Evolutionary conservation across 2,888 invertebrate genomes (phyloP), one percentile per base, ranked within the genome.

Genomic region (Drosophila emarginata): DNA sequence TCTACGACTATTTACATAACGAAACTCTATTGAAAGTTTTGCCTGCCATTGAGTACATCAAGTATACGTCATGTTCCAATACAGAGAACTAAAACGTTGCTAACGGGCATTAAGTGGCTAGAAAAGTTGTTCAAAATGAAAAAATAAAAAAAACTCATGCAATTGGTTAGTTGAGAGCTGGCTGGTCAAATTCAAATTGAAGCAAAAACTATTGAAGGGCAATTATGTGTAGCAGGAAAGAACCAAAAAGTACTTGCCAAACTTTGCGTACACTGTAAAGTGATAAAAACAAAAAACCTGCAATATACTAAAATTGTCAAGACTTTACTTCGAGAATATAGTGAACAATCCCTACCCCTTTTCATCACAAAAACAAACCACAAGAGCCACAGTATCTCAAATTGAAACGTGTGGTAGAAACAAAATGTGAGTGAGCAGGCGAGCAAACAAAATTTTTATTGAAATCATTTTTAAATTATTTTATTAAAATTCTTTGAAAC

Each of bases 101-200:
- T 67, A 77, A 72, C 69, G 70, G 79, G 72, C 79, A 76, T 72
- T 78, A 76, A 78, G 77, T 72, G 69, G 56, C 72, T 70, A 64
- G 52, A 12, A 67, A 78, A 77, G 59, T 72, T 72, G 63, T 66
- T 69, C 50, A 66, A 76, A 45, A 21, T 45, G 21, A 2, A 45
- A 45, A 45, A 21, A 11, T 18, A 45, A 45, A 45, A 54, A 45
- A 77, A 64, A 71, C 52, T 56, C 61, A 65, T 74, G 14, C 67
- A 66, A 64, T 64, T 65, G 62, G 57, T 63, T 32, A 45, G 45
- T 12, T 39, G 15, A n/a, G 26, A 59, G 56, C 1, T 45, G 14
- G 61, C 32, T 63, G 66, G 64, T 26, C 63, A 61, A 75, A 65
- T 60, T 72, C 56, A 65, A 72, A 32, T 32, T 32, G 9, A 65